phyloP scores from a whole-genome alignment of 2,113 vertebrate genomes.

The Pseudois nayaur region DNA sequence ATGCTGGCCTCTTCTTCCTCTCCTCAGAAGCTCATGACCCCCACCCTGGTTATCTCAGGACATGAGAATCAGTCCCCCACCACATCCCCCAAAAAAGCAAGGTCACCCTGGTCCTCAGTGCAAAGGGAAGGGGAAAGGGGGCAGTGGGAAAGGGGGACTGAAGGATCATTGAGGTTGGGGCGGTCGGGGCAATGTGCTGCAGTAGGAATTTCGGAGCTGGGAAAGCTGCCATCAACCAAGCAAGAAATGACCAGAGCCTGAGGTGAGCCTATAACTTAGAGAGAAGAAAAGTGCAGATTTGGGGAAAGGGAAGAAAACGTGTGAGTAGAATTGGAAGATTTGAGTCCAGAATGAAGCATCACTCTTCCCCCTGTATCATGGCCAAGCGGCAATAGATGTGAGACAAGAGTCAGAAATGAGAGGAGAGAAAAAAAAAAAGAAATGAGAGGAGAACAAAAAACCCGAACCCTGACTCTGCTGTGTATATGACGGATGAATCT shows the following conservation, averaged over 20 bases:
- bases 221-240: neutral
- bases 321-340: neutral
- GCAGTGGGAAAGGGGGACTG: neutral
- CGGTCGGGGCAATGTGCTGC: neutral
- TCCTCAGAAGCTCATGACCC: neutral
- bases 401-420: neutral
- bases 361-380: neutral
- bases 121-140: neutral
- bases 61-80: neutral
- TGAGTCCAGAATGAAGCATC: neutral
- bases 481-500: neutral
- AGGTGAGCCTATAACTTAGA: neutral
- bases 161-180: neutral
- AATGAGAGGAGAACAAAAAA: neutral
- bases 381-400: neutral
- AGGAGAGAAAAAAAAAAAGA: neutral
- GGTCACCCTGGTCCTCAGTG: neutral
- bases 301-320: neutral
- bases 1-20: neutral
- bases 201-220: neutral
- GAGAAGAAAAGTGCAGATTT: neutral
- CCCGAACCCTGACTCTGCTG: neutral
- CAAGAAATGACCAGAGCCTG: neutral
- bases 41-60: neutral
- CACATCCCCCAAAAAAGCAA: neutral